Percentiles rank a stretch among this genome's conserved stretches.
phyloP scores from a whole-genome alignment of 2,113 vertebrate genomes.

The Felis chaus region DNA sequence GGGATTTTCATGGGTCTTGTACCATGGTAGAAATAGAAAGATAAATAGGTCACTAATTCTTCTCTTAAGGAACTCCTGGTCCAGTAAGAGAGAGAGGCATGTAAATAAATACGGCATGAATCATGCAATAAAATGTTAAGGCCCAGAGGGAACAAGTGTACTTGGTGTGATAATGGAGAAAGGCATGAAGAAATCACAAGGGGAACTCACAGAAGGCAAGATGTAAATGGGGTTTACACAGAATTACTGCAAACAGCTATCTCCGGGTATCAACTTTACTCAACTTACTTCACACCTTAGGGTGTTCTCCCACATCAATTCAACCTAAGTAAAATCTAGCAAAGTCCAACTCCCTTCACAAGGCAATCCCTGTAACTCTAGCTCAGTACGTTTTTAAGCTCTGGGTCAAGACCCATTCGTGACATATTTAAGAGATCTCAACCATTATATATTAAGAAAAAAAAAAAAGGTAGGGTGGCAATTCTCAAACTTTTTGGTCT shows the following conservation, averaged over 20 bases:
- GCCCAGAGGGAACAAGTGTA: background rate
- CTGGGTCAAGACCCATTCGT: background rate
- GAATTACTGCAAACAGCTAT: background rate
- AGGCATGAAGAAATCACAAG: background rate
- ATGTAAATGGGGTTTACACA: background rate
- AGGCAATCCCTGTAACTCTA: background rate
- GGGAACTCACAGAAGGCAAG: background rate
- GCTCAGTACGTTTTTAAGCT: background rate
- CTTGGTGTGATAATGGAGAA: background rate
- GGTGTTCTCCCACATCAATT: background rate
- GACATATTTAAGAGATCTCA: background rate
- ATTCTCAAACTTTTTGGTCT: background rate
- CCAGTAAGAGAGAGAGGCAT: background rate
- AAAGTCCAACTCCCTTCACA: background rate
- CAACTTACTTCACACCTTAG: background rate
- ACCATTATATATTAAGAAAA: background rate
- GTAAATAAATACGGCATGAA: constrained; percentile 13
- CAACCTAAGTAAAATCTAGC: background rate
- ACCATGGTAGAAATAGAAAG: background rate
- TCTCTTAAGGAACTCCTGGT: background rate
- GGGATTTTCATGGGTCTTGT: background rate
- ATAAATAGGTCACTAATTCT: constrained; percentile 1
- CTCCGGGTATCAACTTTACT: background rate
- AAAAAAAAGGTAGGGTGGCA: background rate
- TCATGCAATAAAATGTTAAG: background rate